Conservation (phyloP, 2,888 invertebrate genomes). For the Drosophila macrothrix region DNA sequence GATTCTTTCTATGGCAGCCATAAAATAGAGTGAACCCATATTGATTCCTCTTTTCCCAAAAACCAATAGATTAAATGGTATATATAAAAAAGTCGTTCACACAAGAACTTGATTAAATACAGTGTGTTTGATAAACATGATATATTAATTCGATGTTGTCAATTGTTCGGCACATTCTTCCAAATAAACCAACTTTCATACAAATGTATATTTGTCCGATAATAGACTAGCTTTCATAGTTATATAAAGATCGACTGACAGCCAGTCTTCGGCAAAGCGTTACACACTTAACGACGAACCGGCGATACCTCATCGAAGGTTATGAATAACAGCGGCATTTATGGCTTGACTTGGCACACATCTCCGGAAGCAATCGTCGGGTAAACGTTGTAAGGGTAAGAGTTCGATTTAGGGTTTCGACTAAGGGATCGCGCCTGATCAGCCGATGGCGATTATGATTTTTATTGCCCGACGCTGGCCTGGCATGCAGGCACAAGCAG, state of each 20-base stretch:
- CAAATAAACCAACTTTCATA: not conserved
- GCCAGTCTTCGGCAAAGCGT: not conserved
- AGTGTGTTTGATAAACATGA: not conserved
- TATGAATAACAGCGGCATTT: slow-evolving; percentile 20
- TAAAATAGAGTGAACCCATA: not conserved
- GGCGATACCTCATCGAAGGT: not conserved
- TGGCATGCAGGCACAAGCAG: not conserved
- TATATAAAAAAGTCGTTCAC: not conserved
- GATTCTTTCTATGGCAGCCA: not conserved
- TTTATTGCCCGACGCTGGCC: slow-evolving; percentile 37
- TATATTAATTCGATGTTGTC: not conserved
- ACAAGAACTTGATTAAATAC: not conserved
- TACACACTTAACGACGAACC: not conserved
- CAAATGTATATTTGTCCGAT: not conserved
- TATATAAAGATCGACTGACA: not conserved
- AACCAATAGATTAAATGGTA: not conserved
- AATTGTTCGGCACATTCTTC: fast-evolving
- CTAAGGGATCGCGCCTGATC: slow-evolving; percentile 65
- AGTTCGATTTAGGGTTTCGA: slow-evolving; percentile 31
- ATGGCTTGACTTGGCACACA: slow-evolving; percentile 65
- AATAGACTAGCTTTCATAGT: not conserved
- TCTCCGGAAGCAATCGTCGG: slow-evolving; percentile 81
- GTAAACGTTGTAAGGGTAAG: slow-evolving; percentile 24
- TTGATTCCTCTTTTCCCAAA: not conserved
- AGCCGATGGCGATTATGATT: slow-evolving; percentile 71